Evolutionary conservation across 2,113 vertebrate genomes (phyloP).

Genomic region (Clarias batrachus): DNA sequence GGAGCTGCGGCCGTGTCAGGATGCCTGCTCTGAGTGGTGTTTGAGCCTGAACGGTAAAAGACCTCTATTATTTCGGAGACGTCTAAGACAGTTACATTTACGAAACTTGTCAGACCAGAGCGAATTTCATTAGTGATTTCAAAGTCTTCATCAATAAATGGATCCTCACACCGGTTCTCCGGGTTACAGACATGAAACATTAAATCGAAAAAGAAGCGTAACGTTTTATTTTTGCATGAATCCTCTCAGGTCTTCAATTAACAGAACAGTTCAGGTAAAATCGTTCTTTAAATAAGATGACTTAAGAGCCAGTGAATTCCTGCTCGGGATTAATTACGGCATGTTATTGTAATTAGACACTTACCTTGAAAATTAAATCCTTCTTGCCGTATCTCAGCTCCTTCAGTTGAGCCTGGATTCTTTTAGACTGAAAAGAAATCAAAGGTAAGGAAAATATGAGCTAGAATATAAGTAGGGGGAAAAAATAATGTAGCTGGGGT

Average conservation of each 20-base stretch:
- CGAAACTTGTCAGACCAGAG: too few species aligned
- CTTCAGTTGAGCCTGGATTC: slow-evolving; percentile 97
- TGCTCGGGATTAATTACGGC: slow-evolving; percentile 55
- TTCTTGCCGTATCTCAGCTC: slow-evolving; percentile 97
- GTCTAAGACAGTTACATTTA: too few species aligned
- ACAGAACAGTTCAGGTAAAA: slow-evolving; percentile 58
- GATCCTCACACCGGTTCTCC: too few species aligned
- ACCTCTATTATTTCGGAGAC: too few species aligned
- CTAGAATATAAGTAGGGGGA: slow-evolving; percentile 67
- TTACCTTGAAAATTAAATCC: slow-evolving; percentile 98
- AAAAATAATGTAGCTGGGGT: slow-evolving; percentile 70
- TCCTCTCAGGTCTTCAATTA: slow-evolving; percentile 51
- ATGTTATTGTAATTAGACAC: slow-evolving; percentile 61
- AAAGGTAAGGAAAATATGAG: slow-evolving; percentile 63
- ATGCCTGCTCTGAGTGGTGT: too few species aligned
- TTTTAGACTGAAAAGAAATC: slow-evolving; percentile 88
- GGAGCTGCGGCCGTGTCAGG: too few species aligned
- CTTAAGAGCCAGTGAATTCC: slow-evolving; percentile 57
- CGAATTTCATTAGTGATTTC: too few species aligned
- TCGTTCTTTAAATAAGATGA: slow-evolving; percentile 29
- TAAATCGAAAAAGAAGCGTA: too few species aligned
- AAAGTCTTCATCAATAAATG: too few species aligned
- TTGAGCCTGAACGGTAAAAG: too few species aligned
- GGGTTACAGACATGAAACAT: too few species aligned
- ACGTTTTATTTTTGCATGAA: too few species aligned